phyloP scores from a whole-genome alignment of 2,113 vertebrate species.

The Cranoglanis bouderius region DNA sequence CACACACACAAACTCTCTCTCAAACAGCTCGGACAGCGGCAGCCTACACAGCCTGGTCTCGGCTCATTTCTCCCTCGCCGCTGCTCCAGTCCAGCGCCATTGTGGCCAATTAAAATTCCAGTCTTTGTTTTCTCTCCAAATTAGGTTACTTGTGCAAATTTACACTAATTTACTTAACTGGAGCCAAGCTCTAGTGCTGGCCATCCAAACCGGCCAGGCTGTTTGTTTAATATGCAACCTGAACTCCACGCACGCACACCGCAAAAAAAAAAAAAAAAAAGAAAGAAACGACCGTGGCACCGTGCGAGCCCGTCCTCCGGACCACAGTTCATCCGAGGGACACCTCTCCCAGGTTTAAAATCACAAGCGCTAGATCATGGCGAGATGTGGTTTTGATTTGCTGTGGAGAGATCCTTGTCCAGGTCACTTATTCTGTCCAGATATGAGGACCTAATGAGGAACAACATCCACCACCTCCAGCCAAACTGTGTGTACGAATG shows the following conservation, averaged over 20 bases:
- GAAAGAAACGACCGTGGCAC: slow-evolving; percentile 44
- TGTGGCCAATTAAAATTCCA: slow-evolving; percentile 73
- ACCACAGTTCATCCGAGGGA: slow-evolving; percentile 53
- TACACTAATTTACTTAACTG: slow-evolving; percentile 76
- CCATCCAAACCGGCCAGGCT: slow-evolving; percentile 60
- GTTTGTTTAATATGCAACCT: slow-evolving; percentile 77
- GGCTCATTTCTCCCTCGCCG: slow-evolving; percentile 65
- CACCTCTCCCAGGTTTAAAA: slow-evolving; percentile 56
- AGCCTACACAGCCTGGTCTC: slow-evolving; percentile 64
- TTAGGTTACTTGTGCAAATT: slow-evolving; percentile 78
- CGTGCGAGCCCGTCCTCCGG: slow-evolving; percentile 41
- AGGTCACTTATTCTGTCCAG: slow-evolving; percentile 56
- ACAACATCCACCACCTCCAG: slow-evolving; percentile 38
- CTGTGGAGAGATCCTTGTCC: slow-evolving; percentile 51
- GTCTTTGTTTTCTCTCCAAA: slow-evolving; percentile 76
- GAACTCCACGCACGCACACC: slow-evolving; percentile 60
- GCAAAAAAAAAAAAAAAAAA: slow-evolving; percentile 18
- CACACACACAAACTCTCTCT: slow-evolving; percentile 36
- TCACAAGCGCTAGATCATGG: slow-evolving; percentile 51
- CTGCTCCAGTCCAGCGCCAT: slow-evolving; percentile 60
- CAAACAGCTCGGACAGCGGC: slow-evolving; percentile 53
- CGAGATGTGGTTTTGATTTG: slow-evolving; percentile 61
- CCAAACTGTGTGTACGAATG: slow-evolving; percentile 12
- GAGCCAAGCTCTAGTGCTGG: slow-evolving; percentile 62
- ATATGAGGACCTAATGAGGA: slow-evolving; percentile 34